Percentiles rank a stretch among this genome's conserved stretches.
phyloP scores from a whole-genome alignment of 2,797 vertebrate species.

The Acanthurus lineatus region DNA sequence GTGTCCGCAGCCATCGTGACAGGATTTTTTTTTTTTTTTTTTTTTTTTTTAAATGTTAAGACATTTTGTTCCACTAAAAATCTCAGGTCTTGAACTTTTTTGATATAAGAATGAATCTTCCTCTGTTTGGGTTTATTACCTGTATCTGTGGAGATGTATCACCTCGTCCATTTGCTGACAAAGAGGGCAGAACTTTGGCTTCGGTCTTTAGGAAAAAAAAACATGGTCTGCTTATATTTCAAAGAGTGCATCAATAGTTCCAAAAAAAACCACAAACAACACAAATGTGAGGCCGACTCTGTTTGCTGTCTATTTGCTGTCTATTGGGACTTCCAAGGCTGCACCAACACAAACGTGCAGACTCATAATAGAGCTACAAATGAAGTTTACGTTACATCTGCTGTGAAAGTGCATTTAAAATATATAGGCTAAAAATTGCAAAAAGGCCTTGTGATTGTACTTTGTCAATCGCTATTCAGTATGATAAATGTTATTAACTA shows the following conservation, averaged over 20 bases:
- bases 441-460: conserved; percentile 78
- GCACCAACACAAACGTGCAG: conserved; percentile 56
- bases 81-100: conserved; percentile 85
- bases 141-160: conserved; percentile 69
- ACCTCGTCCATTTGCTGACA: conserved; percentile 47
- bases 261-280: conserved; percentile 11
- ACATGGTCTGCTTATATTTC: conserved; percentile 64
- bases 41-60: conserved; percentile 68
- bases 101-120: conserved; percentile 78
- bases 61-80: conserved; percentile 79
- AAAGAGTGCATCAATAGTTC: conserved; percentile 46
- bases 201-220: conserved; percentile 37
- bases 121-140: conserved; percentile 73
- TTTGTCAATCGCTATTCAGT: conserved; percentile 74
- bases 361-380: conserved; percentile 69
- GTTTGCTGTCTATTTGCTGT: conserved; percentile 35
- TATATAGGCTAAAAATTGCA: conserved; percentile 66
- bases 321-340: conserved; percentile 41
- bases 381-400: conserved; percentile 76
- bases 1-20: conserved; percentile 66
- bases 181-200: conserved; percentile 32
- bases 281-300: conserved; percentile 33
- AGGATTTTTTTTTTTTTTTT: conserved; percentile 45
- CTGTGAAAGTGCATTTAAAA: conserved; percentile 80
- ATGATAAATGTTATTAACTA: conserved; percentile 78